Conservation (phyloP, 2,113 vertebrate genomes). For the Phaethornis superciliosus region DNA sequence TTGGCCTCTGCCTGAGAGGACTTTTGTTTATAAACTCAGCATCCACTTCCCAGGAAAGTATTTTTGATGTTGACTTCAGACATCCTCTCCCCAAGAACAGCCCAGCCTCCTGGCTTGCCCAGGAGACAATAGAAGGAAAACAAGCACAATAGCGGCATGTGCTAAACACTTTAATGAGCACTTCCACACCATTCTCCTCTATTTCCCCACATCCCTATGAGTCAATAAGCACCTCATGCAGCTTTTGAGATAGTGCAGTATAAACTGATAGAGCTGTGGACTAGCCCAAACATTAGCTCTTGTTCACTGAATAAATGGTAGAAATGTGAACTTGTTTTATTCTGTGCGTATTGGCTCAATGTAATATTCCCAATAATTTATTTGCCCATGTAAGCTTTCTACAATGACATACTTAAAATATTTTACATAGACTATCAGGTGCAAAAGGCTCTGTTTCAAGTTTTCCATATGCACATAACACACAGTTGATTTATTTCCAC, state of each 20-base stretch:
- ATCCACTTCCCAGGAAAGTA: conserved; percentile 59
- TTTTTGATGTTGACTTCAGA: conserved; percentile 58
- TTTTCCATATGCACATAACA: background rate
- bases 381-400: background rate
- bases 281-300: background rate
- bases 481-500: no score
- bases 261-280: background rate
- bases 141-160: conserved; percentile 59
- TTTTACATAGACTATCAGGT: background rate
- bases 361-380: background rate
- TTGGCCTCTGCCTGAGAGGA: background rate
- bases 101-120: conserved; percentile 28
- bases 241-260: background rate
- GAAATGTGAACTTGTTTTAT: background rate
- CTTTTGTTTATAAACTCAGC: conserved; percentile 35
- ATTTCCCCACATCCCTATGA: conserved; percentile 39
- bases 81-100: conserved; percentile 3
- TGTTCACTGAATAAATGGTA: background rate
- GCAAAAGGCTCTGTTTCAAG: background rate
- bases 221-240: conserved; percentile 64
- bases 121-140: conserved; percentile 60
- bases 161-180: conserved; percentile 66
- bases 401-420: background rate
- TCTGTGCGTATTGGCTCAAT: fast-evolving
- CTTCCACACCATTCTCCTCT: conserved; percentile 59